Evolutionary conservation across 2,113 vertebrate species (phyloP).

Genomic region (Sigmodon hispidus): DNA sequence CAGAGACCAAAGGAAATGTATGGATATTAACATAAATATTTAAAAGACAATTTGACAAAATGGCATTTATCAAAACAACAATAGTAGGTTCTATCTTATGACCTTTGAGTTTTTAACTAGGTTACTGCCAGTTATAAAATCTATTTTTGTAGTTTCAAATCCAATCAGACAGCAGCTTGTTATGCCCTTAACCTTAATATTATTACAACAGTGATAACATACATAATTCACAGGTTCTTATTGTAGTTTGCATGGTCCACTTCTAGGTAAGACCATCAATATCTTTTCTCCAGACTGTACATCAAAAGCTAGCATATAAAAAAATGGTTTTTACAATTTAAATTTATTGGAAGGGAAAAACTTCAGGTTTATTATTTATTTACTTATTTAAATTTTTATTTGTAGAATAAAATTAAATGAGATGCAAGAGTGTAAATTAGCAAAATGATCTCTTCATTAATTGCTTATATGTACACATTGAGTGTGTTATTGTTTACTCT

Average conservation of each 20-base stretch:
- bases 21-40: background rate
- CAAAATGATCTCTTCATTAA: background rate
- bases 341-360: no score
- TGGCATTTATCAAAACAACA: background rate
- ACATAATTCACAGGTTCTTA: no score
- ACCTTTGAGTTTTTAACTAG: background rate
- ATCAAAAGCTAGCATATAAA: background rate
- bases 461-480: rapidly evolving
- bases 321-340: background rate
- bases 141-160: background rate
- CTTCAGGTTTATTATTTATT: background rate
- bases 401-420: no score
- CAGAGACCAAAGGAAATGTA: background rate
- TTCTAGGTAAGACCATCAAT: background rate
- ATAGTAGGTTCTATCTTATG: background rate
- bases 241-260: background rate
- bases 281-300: background rate
- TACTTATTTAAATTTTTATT: background rate
- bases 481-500: no score
- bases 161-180: background rate
- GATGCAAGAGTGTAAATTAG: background rate
- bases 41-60: background rate
- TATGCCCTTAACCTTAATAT: background rate
- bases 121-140: background rate
- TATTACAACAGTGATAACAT: no score